These are phyloP conservation scores for Popillia japonica DNA, from an alignment of 1,140 invertebrate species.

Conservation along the genomic window DNA sequence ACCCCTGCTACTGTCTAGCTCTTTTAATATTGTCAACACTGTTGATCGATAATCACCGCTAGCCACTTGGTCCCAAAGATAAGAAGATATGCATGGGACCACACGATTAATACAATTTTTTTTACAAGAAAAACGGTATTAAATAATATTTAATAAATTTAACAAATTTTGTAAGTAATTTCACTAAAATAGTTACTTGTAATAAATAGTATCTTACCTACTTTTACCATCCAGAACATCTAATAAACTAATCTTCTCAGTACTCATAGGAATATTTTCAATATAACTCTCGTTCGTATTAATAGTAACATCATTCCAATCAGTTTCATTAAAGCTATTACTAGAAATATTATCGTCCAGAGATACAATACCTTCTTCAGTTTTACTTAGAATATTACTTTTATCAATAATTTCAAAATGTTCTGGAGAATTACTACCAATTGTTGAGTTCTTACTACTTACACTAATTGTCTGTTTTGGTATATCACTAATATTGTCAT, in stretches of 20 bases:
- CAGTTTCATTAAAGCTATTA: slow-evolving; percentile 55
- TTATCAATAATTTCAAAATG: slow-evolving; percentile 60
- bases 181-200: too few relatives aligned
- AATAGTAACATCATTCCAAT: slow-evolving; percentile 55
- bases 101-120: too few relatives aligned
- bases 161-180: too few relatives aligned
- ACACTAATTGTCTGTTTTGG: slow-evolving; percentile 25
- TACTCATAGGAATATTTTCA: slow-evolving; percentile 28
- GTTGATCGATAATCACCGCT: too few relatives aligned
- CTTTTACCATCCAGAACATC: slow-evolving; percentile 22
- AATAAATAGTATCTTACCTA: neutral
- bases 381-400: slow-evolving; percentile 45
- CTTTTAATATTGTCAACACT: too few relatives aligned
- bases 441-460: slow-evolving; percentile 47
- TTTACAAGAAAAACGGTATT: too few relatives aligned
- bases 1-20: too few relatives aligned
- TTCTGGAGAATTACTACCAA: slow-evolving; percentile 57
- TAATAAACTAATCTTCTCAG: slow-evolving; percentile 34
- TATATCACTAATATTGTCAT: slow-evolving; percentile 9
- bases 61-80: too few relatives aligned
- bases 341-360: slow-evolving; percentile 55
- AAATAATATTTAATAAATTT: too few relatives aligned
- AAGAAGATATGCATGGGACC: too few relatives aligned
- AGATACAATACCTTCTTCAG: slow-evolving; percentile 44
- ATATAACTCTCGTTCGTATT: slow-evolving; percentile 39